Base-by-base conservation (phyloP, 2,113 vertebrate species). In the Prionailurus viverrinus region DNA sequence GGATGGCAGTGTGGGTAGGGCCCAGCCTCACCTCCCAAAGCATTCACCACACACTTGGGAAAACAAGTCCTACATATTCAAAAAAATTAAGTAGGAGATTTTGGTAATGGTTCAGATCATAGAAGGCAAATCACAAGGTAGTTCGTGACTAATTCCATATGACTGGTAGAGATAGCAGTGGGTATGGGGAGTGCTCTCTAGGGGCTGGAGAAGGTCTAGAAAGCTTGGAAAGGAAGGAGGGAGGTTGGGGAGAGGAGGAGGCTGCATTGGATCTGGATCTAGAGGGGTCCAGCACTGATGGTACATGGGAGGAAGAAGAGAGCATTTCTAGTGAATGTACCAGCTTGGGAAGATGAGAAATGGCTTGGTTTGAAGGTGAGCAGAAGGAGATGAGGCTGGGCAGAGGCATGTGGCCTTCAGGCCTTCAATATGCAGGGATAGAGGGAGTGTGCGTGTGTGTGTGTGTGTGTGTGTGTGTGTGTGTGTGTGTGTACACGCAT, bases 111-210 rank as follows among this genome's bases (percentile, higher is more conserved):
- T 91, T 90, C 51, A 53, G 55, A 55, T 93, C 51, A 45, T 23
- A 84, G 74, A 79, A 66, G 53, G 18, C 18, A 23, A 92, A 13
- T 79, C 45, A 85, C 89, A 89, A 81, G 45, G 85, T 80, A 86
- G 51, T 76, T 73, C 58, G 65, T 97, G 95, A 97, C 68, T 96
- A 87, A 95, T 51, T 94, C 79, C 41, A 2, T 41, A 23, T 66
- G 68, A 89, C 66, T 81, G 39, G 10, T 48, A 11, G 82, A 85
- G 82, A 36, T 4, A 53, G 11, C 33, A 66, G n/a, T 25, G 48
- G 80, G 90, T 81, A 13, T 78, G 65, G 29, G 69, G 58, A 19
- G 21, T 82, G n/a, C 81, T 95, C 95, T 81, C 80, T 33, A 14
- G 31, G 48, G 74, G 71, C 53, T 71, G 51, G 41, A 51, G 19